Percentiles rank a stretch among this genome's conserved stretches.
phyloP scores from a whole-genome alignment of 2,797 vertebrate species.

The Pagetopsis macropterus region DNA sequence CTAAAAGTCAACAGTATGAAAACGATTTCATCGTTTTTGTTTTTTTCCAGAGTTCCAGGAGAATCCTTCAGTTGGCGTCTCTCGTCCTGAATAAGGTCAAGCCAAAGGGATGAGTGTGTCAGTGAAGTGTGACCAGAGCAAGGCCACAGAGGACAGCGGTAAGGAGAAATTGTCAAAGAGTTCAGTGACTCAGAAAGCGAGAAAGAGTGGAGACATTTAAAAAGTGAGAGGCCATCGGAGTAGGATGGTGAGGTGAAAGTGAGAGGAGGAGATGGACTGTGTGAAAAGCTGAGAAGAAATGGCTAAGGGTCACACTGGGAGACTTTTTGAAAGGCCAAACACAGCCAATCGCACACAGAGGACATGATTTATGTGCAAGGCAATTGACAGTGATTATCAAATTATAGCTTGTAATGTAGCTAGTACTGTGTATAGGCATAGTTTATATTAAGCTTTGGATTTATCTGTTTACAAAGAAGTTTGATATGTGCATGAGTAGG shows the following conservation, averaged over 20 bases:
- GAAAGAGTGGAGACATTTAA: constrained; percentile 17
- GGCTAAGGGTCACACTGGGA: not conserved
- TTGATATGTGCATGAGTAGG: not conserved
- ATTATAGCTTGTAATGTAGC: not conserved
- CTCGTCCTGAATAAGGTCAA: not conserved
- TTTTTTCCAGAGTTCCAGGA: too few relatives aligned
- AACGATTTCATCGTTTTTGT: too few relatives aligned
- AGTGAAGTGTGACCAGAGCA: constrained; percentile 12
- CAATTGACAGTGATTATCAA: not conserved
- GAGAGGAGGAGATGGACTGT: constrained; percentile 6
- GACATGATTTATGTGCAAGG: not conserved
- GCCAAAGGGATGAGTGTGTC: not conserved
- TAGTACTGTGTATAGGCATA: not conserved
- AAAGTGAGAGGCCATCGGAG: constrained; percentile 18
- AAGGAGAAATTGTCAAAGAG: not conserved
- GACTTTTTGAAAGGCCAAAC: constrained; percentile 5
- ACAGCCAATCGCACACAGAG: not conserved
- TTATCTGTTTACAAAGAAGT: not conserved
- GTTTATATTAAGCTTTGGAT: not conserved
- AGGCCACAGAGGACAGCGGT: not conserved
- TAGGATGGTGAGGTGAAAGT: not conserved
- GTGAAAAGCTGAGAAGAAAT: constrained; percentile 1
- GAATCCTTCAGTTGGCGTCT: too few relatives aligned
- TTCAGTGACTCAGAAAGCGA: constrained; percentile 17
- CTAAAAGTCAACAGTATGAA: too few relatives aligned